phyloP scores from a whole-genome alignment of 2,888 invertebrate species.

The Embidobia sp. region DNA sequence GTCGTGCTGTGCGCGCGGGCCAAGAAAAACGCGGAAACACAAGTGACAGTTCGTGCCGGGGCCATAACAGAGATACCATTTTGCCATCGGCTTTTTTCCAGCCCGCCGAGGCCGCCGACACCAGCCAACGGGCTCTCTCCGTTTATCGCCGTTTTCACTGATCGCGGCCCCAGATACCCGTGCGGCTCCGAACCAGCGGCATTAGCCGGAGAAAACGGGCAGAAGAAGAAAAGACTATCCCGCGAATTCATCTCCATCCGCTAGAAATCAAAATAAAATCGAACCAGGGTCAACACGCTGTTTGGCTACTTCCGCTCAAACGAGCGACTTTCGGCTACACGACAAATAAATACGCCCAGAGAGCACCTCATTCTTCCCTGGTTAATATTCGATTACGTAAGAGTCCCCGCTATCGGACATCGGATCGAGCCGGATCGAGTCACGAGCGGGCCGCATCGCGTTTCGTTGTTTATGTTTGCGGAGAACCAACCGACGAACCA shows the following conservation, averaged over 20 bases:
- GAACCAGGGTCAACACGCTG: too few relatives aligned
- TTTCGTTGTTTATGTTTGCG: too few relatives aligned
- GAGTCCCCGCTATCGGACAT: neutral
- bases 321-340: too few relatives aligned
- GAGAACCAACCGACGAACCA: too few relatives aligned
- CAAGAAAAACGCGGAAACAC: slow-evolving; percentile 79
- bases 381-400: slow-evolving; percentile 27
- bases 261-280: too few relatives aligned
- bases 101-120: slow-evolving; percentile 64
- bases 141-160: slow-evolving; percentile 71
- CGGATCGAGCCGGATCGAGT: too few relatives aligned
- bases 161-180: slow-evolving; percentile 73
- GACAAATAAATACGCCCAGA: slow-evolving; percentile 25
- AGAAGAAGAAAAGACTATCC: too few relatives aligned
- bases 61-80: slow-evolving; percentile 79
- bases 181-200: slow-evolving; percentile 67
- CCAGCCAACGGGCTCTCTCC: slow-evolving; percentile 63
- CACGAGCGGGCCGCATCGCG: too few relatives aligned
- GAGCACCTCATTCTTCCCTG: too few relatives aligned
- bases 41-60: slow-evolving; percentile 79
- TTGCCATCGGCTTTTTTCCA: slow-evolving; percentile 73
- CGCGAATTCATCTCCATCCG: too few relatives aligned
- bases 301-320: too few relatives aligned
- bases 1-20: slow-evolving; percentile 71
- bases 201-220: slow-evolving; percentile 47